Conservation (phyloP, 37 sponge, comb jelly and placozoan species). For the Aphrocallistes beatrix region DNA sequence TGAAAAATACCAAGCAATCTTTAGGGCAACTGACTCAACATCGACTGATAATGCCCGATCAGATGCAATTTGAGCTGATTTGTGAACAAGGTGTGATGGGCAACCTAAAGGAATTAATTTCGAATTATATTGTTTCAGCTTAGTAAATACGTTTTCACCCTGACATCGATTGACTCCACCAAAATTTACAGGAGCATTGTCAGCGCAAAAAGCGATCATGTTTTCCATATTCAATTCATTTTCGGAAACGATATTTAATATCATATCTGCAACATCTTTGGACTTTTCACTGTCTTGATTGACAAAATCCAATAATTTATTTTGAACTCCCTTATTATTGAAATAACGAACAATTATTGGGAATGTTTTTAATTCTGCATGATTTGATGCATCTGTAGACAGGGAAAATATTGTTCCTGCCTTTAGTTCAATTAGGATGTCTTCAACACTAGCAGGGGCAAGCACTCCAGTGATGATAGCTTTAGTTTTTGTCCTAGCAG, state of each 20-base stretch:
- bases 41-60: conserved; percentile 2
- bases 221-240: neutral
- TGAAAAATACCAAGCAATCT: neutral
- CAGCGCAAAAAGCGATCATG: conserved; percentile 4
- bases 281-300: neutral
- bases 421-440: neutral
- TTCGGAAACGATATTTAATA: neutral
- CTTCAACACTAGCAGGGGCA: neutral
- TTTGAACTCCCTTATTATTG: neutral
- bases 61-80: conserved; percentile 3
- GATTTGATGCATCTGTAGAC: conserved; percentile 6
- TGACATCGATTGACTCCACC: neutral
- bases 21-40: neutral
- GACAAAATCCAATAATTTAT: neutral
- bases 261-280: neutral
- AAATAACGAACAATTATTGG: neutral
- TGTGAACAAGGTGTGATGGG: neutral
- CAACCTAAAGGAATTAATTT: conserved; percentile 16
- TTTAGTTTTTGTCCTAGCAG: neutral
- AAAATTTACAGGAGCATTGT: conserved; percentile 16
- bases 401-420: neutral
- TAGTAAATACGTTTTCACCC: neutral
- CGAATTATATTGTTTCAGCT: neutral
- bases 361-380: neutral
- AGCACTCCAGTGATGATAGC: conserved; percentile 1